Percentiles rank a stretch among this genome's conserved stretches.
phyloP scores from a whole-genome alignment of 2,888 invertebrate genomes.

The Periphyllus acericola region DNA sequence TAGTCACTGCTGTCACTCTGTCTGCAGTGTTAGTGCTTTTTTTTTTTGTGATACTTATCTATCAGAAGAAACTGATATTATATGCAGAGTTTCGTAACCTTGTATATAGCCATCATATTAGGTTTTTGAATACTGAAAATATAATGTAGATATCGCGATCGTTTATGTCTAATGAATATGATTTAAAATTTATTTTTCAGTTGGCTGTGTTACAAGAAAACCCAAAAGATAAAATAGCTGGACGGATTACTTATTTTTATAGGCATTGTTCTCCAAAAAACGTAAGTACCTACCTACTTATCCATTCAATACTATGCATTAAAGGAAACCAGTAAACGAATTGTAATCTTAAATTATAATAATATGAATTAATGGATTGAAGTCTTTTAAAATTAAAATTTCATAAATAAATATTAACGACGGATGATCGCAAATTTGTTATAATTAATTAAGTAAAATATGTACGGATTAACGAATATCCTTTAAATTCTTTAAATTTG shows the following conservation, averaged over 20 bases:
- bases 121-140: not conserved
- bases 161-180: not conserved
- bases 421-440: not conserved
- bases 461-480: not conserved
- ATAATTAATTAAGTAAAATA: not conserved
- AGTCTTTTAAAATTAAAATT: not conserved
- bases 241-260: constrained; percentile 47
- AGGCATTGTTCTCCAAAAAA: constrained; percentile 40
- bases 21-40: not conserved
- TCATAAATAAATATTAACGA: not conserved
- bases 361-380: not conserved
- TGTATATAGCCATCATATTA: not conserved
- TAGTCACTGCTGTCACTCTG: too few species aligned
- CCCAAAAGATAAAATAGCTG: constrained; percentile 50
- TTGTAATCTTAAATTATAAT: not conserved
- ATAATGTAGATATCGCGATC: too few species aligned
- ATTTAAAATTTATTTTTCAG: constrained; percentile 12
- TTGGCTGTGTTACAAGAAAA: constrained; percentile 56
- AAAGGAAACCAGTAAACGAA: not conserved
- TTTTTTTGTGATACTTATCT: too few species aligned
- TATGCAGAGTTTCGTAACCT: too few species aligned
- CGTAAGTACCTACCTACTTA: constrained; percentile 25
- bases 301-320: not conserved
- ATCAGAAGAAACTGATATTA: too few species aligned
- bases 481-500: not conserved